Conservation (phyloP, 2,797 vertebrate genomes). For the Lithobates pipiens region DNA sequence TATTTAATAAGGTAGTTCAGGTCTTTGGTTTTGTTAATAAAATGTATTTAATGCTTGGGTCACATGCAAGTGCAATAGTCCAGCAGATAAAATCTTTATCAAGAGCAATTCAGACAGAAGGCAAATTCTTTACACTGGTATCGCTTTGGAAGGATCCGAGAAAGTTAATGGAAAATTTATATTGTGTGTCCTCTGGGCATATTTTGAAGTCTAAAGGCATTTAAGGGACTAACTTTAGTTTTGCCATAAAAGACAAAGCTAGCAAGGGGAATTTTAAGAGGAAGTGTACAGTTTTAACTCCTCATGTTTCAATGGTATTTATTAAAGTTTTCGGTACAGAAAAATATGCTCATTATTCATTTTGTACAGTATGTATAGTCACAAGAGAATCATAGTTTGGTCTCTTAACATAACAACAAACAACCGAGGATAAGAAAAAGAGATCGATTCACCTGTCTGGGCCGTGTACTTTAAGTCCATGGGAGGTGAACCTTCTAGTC, state of each 20-base stretch:
- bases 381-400: too few relatives aligned
- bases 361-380: too few relatives aligned
- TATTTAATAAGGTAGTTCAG: neutral
- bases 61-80: slow-evolving; percentile 45
- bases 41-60: slow-evolving; percentile 13
- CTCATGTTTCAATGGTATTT: too few relatives aligned
- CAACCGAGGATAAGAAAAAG: too few relatives aligned
- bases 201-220: neutral
- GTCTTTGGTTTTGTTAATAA: neutral
- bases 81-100: slow-evolving; percentile 47
- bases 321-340: too few relatives aligned
- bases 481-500: too few relatives aligned
- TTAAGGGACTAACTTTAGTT: neutral
- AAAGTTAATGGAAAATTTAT: slow-evolving; percentile 52
- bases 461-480: too few relatives aligned
- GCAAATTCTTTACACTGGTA: slow-evolving; percentile 27
- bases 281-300: neutral
- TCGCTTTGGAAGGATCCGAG: slow-evolving; percentile 6
- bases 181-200: slow-evolving; percentile 26
- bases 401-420: too few relatives aligned
- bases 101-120: slow-evolving; percentile 20
- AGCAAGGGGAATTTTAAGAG: neutral
- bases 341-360: too few relatives aligned
- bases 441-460: too few relatives aligned
- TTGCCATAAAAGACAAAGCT: neutral